These are phyloP conservation scores for Eupithecia exiguata DNA, from an alignment of 2,888 invertebrate species.

Conservation along the genomic window DNA sequence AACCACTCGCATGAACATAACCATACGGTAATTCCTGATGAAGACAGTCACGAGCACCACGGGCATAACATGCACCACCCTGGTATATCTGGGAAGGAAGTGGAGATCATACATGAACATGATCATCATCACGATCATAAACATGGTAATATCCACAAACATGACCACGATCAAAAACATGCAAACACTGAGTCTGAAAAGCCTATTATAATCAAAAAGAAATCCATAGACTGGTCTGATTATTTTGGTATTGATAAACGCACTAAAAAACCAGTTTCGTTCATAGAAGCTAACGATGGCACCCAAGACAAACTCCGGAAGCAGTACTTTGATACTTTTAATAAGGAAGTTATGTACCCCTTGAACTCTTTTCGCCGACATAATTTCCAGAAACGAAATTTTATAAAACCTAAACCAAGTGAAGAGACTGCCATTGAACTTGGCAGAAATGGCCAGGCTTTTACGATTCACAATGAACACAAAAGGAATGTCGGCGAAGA, in stretches of 20 bases:
- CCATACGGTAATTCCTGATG: slow-evolving; percentile 55
- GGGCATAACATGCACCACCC: slow-evolving; percentile 66
- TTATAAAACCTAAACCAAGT: slow-evolving; percentile 61
- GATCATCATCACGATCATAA: slow-evolving; percentile 42
- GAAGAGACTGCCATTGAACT: slow-evolving; percentile 61
- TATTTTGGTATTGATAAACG: slow-evolving; percentile 94
- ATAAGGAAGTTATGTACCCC: slow-evolving; percentile 74
- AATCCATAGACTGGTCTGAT: slow-evolving; percentile 93
- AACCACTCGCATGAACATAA: slow-evolving; percentile 63
- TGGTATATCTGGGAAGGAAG: slow-evolving; percentile 59
- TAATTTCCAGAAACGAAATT: slow-evolving; percentile 72
- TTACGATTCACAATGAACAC: slow-evolving; percentile 59
- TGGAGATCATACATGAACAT: slow-evolving; percentile 42
- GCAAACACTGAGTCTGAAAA: slow-evolving; percentile 63
- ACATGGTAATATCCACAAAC: slow-evolving; percentile 52
- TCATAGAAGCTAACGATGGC: slow-evolving; percentile 58
- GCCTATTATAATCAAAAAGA: slow-evolving; percentile 87
- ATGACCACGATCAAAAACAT: slow-evolving; percentile 48
- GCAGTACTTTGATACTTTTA: slow-evolving; percentile 76
- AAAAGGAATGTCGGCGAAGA: slow-evolving; percentile 72
- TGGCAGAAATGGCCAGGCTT: slow-evolving; percentile 51
- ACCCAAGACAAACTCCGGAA: slow-evolving; percentile 76
- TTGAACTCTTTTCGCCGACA: slow-evolving; percentile 68
- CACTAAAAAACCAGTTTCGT: slow-evolving; percentile 62
- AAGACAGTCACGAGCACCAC: slow-evolving; percentile 69